phyloP scores from a whole-genome alignment of 2,888 invertebrate genomes.

The Dusona sp. region DNA sequence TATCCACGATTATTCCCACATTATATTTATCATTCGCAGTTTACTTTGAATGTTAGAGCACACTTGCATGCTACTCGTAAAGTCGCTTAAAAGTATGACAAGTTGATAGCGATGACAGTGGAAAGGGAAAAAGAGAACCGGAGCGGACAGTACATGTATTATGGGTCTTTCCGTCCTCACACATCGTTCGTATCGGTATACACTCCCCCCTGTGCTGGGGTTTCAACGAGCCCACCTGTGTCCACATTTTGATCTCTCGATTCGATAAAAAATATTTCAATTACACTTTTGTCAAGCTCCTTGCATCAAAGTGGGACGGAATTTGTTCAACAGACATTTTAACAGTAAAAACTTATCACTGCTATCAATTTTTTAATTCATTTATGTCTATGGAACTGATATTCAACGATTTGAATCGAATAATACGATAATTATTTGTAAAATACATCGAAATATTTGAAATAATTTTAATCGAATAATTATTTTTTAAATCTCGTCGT shows the following conservation, averaged over 20 bases:
- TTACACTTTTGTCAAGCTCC: not conserved
- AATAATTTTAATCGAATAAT: not conserved
- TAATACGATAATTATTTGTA: not conserved
- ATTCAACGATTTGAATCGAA: not conserved
- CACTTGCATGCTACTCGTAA: not conserved
- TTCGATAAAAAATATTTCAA: conserved; percentile 5
- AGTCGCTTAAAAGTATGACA: conserved; percentile 44
- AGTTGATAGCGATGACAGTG: conserved; percentile 24
- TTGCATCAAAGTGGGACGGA: not conserved
- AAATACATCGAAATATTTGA: not conserved
- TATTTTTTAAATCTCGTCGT: too few relatives aligned
- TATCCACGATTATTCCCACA: not conserved
- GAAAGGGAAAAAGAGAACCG: not conserved
- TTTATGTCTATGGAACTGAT: too few relatives aligned
- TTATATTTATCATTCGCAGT: conserved; percentile 4
- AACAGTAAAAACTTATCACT: not conserved
- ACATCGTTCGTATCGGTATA: not conserved
- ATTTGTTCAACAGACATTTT: not conserved
- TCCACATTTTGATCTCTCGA: conserved; percentile 27
- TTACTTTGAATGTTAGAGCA: not conserved
- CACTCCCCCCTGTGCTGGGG: conserved; percentile 1
- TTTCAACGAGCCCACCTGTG: conserved; percentile 55
- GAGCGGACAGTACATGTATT: conserved; percentile 30
- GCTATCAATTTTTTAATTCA: not conserved
- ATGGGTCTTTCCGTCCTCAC: conserved; percentile 27